Percentiles rank a stretch among this genome's conserved stretches.
Conservation (phyloP, 2,888 invertebrate genomes). For the Philereme vetulata region DNA sequence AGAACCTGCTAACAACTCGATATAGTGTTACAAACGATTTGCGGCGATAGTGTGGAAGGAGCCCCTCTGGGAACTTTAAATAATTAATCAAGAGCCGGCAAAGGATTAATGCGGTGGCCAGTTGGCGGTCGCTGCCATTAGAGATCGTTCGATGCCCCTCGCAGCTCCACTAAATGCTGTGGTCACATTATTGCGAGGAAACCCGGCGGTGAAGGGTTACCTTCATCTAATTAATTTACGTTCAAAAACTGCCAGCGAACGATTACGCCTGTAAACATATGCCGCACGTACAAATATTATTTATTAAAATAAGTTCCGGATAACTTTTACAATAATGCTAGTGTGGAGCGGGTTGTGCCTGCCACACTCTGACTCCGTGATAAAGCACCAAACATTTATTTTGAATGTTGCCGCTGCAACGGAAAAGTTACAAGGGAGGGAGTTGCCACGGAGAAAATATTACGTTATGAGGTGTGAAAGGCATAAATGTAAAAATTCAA, state of each 20-base stretch:
- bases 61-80: slow-evolving; percentile 74
- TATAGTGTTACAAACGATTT: slow-evolving; percentile 48
- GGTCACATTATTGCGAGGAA: slow-evolving; percentile 69
- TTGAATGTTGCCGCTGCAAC: slow-evolving; percentile 77
- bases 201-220: slow-evolving; percentile 45
- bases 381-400: slow-evolving; percentile 81
- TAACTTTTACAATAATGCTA: slow-evolving; percentile 47
- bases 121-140: slow-evolving; percentile 81
- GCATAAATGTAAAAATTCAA: slow-evolving; percentile 83
- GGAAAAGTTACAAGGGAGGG: slow-evolving; percentile 73
- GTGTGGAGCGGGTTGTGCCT: slow-evolving; percentile 40
- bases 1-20: slow-evolving; percentile 36
- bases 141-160: slow-evolving; percentile 74
- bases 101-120: slow-evolving; percentile 82
- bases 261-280: slow-evolving; percentile 12
- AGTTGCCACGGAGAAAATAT: slow-evolving; percentile 73
- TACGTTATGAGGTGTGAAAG: slow-evolving; percentile 83
- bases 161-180: slow-evolving; percentile 67
- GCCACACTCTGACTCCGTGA: slow-evolving; percentile 63
- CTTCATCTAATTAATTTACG: slow-evolving; percentile 45
- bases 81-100: slow-evolving; percentile 81
- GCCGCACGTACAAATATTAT: slow-evolving; percentile 23
- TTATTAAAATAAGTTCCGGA: slow-evolving; percentile 35
- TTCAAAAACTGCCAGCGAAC: slow-evolving; percentile 19
- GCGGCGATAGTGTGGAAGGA: slow-evolving; percentile 60